Conservation (phyloP, 1,140 invertebrate genomes). For the Drosophila cardini region DNA sequence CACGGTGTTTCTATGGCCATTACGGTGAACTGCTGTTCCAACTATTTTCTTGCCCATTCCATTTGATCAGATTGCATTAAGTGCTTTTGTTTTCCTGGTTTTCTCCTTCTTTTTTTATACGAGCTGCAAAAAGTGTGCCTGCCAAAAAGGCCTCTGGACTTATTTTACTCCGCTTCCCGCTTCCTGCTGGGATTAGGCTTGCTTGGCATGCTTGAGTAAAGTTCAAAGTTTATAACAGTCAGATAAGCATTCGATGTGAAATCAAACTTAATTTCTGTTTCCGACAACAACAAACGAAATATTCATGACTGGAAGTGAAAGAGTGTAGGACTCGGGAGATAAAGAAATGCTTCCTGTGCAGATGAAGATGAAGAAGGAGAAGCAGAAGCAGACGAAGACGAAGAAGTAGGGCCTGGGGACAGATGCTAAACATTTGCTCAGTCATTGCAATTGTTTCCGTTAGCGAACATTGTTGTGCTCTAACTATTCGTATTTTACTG, state of each 20-base stretch:
- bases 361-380: background rate
- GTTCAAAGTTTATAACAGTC: conserved; percentile 8
- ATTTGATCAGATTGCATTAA: conserved; percentile 35
- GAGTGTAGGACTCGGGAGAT: too few species aligned
- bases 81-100: conserved; percentile 14
- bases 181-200: background rate
- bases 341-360: background rate
- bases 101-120: background rate
- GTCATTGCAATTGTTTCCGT: conserved; percentile 77
- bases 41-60: conserved; percentile 22
- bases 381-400: background rate
- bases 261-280: conserved; percentile 48
- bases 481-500: conserved; percentile 33
- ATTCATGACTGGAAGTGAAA: conserved; percentile 15
- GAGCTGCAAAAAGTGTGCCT: conserved; percentile 17
- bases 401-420: conserved; percentile 39
- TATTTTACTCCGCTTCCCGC: too few species aligned
- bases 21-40: conserved; percentile 24
- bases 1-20: conserved; percentile 19
- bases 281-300: conserved; percentile 33
- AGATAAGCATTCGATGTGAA: conserved; percentile 35
- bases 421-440: conserved; percentile 78
- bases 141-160: background rate
- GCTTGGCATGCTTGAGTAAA: conserved; percentile 5
- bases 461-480: conserved; percentile 50